phyloP scores from a whole-genome alignment of 1,140 invertebrate genomes.

The Heliconius hermathena region DNA sequence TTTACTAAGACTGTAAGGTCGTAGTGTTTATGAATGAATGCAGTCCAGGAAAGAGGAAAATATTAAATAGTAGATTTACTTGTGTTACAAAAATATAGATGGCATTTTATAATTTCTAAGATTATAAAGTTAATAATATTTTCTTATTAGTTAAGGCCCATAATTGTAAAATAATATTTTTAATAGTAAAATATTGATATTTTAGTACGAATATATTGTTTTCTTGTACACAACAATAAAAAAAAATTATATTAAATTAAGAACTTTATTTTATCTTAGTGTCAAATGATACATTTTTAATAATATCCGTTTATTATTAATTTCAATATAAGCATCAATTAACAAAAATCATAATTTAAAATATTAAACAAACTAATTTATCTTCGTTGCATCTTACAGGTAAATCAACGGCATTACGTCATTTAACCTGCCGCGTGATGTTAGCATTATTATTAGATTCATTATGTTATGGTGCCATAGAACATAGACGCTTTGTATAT shows the following conservation, averaged over 20 bases:
- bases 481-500: slow-evolving; percentile 1
- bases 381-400: slow-evolving; percentile 36
- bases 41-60: not conserved
- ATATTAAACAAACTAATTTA: slow-evolving; percentile 30
- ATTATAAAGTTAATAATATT: not conserved
- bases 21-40: not conserved
- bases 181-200: not conserved
- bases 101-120: not conserved
- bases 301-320: not conserved
- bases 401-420: slow-evolving; percentile 53
- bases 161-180: not conserved
- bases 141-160: not conserved
- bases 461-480: slow-evolving; percentile 33
- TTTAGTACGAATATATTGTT: not conserved
- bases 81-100: not conserved
- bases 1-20: not conserved
- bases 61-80: not conserved
- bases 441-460: slow-evolving; percentile 52
- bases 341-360: not conserved
- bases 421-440: slow-evolving; percentile 42
- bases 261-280: not conserved
- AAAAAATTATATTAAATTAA: not conserved
- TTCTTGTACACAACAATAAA: not conserved
- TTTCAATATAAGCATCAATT: not conserved
- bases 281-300: not conserved